Evolutionary conservation across 2,888 invertebrate species (phyloP), one percentile per base, ranked within the genome.

Genomic region (Aplocera efformata): DNA sequence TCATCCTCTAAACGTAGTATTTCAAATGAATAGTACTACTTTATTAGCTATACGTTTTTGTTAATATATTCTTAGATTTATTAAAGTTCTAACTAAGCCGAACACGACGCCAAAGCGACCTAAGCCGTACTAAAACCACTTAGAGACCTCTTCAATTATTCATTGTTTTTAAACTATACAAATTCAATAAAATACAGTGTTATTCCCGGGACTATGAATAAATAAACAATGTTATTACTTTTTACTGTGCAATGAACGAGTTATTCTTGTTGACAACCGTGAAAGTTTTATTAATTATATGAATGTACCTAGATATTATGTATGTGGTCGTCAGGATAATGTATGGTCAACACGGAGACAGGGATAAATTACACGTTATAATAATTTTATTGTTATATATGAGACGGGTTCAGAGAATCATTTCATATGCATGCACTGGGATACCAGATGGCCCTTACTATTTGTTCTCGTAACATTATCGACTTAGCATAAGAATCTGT

Each of bases 1-100:
- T 72, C 86, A 88, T 88, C 88, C 88, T 88, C 88, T 88, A 88
- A 88, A 88, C 88, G 76, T 84, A 86, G 84, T 84, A 76, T 74
- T 76, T 71, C 60, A 54, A 79, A 77, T 71, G 72, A 79, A 76
- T 59, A 42, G 48, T 63, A 66, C 79, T 65, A 60, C 54, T 11
- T 55, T 59, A 69, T 74, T 73, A 72, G 40, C 73, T 73, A 74
- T 55, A 67, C 70, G 70, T 56, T 60, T 59, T 66, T 58, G 63
- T 58, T 52, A 65, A 40, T 65, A 54, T 59, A 69, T 42, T 65
- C 74, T 79, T 79, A 79, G 55, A 64, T 65, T 67, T 61, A 62
- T 60, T 58, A 63, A 63, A 60, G 49, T 58, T 53, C 62, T 69
- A 63, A 53, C 53, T 59, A 42, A 65, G 67, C 68, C 71, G 72